phyloP scores from a whole-genome alignment of 2,888 invertebrate species.

The Nezara viridula region DNA sequence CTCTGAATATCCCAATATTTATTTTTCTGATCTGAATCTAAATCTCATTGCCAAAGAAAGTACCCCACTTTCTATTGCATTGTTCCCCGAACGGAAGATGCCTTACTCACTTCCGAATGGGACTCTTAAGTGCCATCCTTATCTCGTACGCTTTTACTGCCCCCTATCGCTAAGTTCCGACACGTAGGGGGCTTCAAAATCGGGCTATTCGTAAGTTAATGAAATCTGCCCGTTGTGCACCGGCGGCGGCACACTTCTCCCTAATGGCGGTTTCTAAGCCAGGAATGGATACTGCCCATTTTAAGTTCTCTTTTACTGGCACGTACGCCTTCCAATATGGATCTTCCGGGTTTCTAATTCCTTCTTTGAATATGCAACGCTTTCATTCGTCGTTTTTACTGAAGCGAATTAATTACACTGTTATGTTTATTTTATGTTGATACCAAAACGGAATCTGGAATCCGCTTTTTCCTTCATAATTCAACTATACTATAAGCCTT shows the following conservation, averaged over 20 bases:
- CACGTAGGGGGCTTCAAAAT: slow-evolving; percentile 1
- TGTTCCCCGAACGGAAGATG: not conserved
- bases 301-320: slow-evolving; percentile 12
- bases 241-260: slow-evolving; percentile 3
- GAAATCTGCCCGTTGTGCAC: not conserved
- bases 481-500: not conserved
- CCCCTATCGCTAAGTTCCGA: not conserved
- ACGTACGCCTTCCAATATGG: not conserved
- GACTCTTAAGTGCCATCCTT: not conserved
- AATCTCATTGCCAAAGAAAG: not conserved
- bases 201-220: slow-evolving; percentile 29
- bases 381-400: not conserved
- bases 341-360: not conserved
- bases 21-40: too few species aligned
- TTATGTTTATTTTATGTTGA: not conserved
- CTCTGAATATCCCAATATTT: too few species aligned
- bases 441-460: not conserved
- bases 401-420: not conserved
- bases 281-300: slow-evolving; percentile 10
- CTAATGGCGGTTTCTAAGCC: not conserved
- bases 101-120: not conserved
- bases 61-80: not conserved
- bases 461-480: not conserved
- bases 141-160: not conserved
- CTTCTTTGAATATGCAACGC: slow-evolving; percentile 25